Evolutionary conservation across 2,113 vertebrate genomes (phyloP).

Genomic region (Sylvicapra grimmia): DNA sequence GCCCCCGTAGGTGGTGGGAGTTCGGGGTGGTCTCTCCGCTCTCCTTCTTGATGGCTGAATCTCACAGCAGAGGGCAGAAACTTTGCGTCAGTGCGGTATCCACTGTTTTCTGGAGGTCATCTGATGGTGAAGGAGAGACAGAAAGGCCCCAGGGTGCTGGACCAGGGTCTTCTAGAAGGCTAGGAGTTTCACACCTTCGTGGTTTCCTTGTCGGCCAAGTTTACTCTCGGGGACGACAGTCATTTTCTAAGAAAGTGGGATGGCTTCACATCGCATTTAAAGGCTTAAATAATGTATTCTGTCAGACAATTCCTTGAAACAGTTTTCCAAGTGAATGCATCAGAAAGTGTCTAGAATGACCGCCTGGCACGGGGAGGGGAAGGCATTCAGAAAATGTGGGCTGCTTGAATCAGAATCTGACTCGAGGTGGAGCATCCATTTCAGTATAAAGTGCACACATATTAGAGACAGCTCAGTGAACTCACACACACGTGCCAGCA

Average conservation of each 20-base stretch:
- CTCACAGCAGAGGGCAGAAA: not conserved
- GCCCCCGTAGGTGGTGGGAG: not conserved
- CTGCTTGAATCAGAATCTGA: not conserved
- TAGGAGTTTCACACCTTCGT: not conserved
- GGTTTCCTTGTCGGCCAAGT: conserved; percentile 2
- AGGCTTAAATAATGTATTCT: conserved; percentile 58
- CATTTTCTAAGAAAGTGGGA: conserved; percentile 53
- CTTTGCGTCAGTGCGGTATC: not conserved
- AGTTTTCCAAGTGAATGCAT: conserved; percentile 63
- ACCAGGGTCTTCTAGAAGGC: not conserved
- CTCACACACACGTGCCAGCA: not conserved
- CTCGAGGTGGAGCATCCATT: not conserved
- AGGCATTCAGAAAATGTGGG: not conserved
- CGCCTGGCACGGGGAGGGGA: not conserved
- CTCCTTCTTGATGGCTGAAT: not conserved
- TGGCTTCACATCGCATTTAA: conserved; percentile 27
- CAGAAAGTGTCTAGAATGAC: conserved; percentile 50
- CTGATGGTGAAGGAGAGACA: not conserved
- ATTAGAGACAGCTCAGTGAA: not conserved
- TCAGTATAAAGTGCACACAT: not conserved
- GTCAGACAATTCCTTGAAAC: conserved; percentile 53
- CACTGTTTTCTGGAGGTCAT: not conserved
- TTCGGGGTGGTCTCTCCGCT: not conserved
- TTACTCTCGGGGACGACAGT: conserved; percentile 19
- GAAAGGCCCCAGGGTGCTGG: not conserved